Conservation (phyloP, 2,888 invertebrate genomes). For the Pandemis cinnamomeana region DNA sequence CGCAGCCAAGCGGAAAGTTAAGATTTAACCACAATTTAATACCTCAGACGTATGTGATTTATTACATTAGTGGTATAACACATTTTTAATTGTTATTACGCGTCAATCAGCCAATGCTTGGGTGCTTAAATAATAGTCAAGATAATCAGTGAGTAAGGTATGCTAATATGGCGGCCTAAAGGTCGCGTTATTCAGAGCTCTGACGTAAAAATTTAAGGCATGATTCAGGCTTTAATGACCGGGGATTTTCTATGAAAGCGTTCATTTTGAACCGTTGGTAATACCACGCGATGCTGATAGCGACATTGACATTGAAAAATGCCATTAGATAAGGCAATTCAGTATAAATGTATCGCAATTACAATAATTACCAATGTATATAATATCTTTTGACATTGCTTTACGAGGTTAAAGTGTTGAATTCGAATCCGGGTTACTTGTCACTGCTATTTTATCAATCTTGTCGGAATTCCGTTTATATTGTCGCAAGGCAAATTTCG, state of each 20-base stretch:
- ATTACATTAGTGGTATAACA: not conserved
- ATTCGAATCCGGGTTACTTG: not conserved
- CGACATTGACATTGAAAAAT: constrained; percentile 52
- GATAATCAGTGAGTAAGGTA: constrained; percentile 27
- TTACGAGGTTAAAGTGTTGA: not conserved
- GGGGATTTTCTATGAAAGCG: constrained; percentile 57
- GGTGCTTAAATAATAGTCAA: not conserved
- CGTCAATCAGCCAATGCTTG: not conserved
- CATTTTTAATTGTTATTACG: not conserved
- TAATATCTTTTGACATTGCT: not conserved
- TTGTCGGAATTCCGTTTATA: not conserved
- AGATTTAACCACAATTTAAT: constrained; percentile 29
- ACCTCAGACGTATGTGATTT: not conserved
- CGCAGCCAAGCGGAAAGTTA: constrained; percentile 24
- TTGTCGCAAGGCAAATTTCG: not conserved
- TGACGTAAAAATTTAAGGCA: constrained; percentile 58
- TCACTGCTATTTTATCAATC: not conserved
- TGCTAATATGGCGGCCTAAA: constrained; percentile 49
- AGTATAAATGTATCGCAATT: constrained; percentile 14
- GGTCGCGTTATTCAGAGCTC: constrained; percentile 62
- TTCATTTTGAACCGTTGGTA: constrained; percentile 43
- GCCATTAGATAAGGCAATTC: constrained; percentile 34
- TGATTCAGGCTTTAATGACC: constrained; percentile 66
- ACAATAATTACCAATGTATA: not conserved
- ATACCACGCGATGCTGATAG: constrained; percentile 49